A percentile compares a stretch with the other conserved stretches of the same genome.
Conservation (phyloP, 2,797 vertebrate species). For the Erethizon dorsatum region DNA sequence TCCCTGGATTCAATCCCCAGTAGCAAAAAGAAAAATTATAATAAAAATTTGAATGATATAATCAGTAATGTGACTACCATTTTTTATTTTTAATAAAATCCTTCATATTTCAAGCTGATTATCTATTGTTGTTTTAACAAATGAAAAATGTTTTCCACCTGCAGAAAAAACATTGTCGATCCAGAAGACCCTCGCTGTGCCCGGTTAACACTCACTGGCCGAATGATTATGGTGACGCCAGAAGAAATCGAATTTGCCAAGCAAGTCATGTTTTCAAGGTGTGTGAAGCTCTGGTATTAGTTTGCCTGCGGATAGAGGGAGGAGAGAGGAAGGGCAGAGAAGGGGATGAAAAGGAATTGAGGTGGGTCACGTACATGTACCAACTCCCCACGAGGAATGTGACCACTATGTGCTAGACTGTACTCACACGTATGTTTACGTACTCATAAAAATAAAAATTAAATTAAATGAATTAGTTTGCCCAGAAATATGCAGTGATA, state of each 20-base stretch:
- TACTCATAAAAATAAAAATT: not conserved
- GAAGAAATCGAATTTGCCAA: conserved; percentile 95
- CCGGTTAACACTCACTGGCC: conserved; percentile 93
- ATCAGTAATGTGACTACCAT: not conserved
- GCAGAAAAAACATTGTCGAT: conserved; percentile 91
- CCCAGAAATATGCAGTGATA: not conserved
- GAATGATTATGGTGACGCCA: conserved; percentile 92
- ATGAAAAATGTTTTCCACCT: conserved; percentile 79
- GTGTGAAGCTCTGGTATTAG: conserved; percentile 52
- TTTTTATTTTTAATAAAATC: conserved; percentile 21
- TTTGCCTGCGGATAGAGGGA: not conserved
- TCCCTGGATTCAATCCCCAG: not conserved
- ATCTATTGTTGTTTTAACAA: conserved; percentile 31
- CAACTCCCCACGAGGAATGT: not conserved
- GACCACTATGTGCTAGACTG: not conserved
- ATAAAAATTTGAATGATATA: not conserved
- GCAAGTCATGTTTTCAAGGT: conserved; percentile 97
- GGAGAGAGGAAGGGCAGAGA: not conserved
- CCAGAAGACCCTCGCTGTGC: conserved; percentile 94
- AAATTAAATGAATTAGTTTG: not conserved
- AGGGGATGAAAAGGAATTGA: not conserved
- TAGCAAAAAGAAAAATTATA: not conserved
- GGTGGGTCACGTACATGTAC: not conserved
- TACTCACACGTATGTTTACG: not conserved
- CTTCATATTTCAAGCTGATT: not conserved